These are phyloP conservation scores for Sphaeramia orbicularis DNA, from an alignment of 2,797 vertebrate species.

Conservation along the genomic window DNA sequence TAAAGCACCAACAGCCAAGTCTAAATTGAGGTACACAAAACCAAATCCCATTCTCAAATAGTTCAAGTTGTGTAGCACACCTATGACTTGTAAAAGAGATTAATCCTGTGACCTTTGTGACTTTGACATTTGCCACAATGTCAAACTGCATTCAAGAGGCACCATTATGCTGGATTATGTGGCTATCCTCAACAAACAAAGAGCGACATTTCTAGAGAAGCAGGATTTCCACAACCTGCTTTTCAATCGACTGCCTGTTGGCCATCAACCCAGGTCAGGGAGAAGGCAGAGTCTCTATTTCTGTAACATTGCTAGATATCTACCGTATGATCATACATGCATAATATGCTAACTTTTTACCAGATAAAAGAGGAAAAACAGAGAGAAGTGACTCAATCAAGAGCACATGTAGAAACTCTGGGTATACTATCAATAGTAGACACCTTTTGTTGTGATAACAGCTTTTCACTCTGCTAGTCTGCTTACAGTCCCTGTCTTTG, in stretches of 20 bases:
- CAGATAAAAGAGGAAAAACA: too few species aligned
- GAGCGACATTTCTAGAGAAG: constrained; percentile 16
- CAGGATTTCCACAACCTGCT: constrained; percentile 5
- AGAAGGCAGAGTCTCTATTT: background rate
- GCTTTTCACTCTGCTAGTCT: too few species aligned
- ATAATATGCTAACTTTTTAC: background rate
- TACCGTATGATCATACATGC: background rate
- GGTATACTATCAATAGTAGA: too few species aligned
- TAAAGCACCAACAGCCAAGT: too few species aligned
- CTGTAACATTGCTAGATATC: background rate
- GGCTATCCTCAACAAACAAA: constrained; percentile 12
- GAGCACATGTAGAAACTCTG: too few species aligned
- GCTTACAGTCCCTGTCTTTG: too few species aligned
- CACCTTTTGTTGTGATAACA: too few species aligned
- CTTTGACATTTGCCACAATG: constrained; percentile 8
- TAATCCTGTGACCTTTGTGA: background rate
- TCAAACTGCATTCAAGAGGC: background rate
- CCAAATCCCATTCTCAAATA: background rate
- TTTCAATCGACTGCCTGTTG: background rate
- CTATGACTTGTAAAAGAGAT: background rate
- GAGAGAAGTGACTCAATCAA: too few species aligned
- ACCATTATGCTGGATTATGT: constrained; percentile 6
- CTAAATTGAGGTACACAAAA: background rate
- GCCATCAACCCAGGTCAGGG: background rate
- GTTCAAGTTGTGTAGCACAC: background rate